Conservation (phyloP, 1,140 invertebrate genomes). For the Tenebrio molitor region DNA sequence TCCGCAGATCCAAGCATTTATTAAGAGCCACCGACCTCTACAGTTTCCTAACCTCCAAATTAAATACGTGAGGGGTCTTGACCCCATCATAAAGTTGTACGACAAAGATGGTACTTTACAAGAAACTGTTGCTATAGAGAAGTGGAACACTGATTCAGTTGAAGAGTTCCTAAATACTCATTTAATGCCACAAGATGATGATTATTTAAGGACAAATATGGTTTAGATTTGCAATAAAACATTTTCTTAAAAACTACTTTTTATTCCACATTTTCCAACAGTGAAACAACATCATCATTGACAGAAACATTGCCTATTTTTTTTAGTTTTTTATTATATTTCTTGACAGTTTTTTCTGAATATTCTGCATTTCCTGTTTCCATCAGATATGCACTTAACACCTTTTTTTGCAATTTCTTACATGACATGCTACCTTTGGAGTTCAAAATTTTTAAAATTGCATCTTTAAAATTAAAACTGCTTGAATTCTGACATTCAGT, state of each 20-base stretch:
- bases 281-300: slow-evolving; percentile 50
- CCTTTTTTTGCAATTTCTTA: slow-evolving; percentile 67
- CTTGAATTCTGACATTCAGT: no score
- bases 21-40: slow-evolving; percentile 87
- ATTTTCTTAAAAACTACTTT: slow-evolving; percentile 41
- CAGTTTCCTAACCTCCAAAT: slow-evolving; percentile 92
- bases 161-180: slow-evolving; percentile 94
- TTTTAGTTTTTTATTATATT: slow-evolving; percentile 67
- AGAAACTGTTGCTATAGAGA: slow-evolving; percentile 93
- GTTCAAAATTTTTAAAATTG: slow-evolving; percentile 64
- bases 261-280: not conserved
- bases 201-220: slow-evolving; percentile 75
- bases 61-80: slow-evolving; percentile 90
- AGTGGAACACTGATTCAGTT: slow-evolving; percentile 97
- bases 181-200: slow-evolving; percentile 73
- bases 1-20: slow-evolving; percentile 96
- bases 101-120: slow-evolving; percentile 86
- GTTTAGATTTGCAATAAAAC: slow-evolving; percentile 63
- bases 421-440: slow-evolving; percentile 65
- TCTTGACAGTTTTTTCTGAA: slow-evolving; percentile 63
- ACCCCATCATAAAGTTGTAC: slow-evolving; percentile 92
- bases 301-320: slow-evolving; percentile 62
- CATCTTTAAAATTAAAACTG: slow-evolving; percentile 66
- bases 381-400: slow-evolving; percentile 63
- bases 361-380: slow-evolving; percentile 56